Evolutionary conservation across 53 echinoderm and acorn worm genomes (phyloP).

Genomic region (Astropecten irregularis): DNA sequence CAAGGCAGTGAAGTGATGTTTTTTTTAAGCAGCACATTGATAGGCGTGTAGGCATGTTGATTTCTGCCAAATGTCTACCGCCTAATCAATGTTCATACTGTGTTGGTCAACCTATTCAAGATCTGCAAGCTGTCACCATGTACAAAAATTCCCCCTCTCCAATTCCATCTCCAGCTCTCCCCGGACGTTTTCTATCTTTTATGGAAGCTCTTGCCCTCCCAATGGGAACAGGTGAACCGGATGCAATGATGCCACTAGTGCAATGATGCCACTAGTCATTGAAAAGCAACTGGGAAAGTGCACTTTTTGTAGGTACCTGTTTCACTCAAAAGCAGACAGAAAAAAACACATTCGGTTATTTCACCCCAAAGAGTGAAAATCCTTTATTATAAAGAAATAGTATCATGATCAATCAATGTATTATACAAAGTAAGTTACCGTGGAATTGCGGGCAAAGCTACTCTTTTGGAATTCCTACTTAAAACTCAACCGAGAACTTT

Average conservation of each 20-base stretch:
- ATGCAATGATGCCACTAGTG: constrained; percentile 22
- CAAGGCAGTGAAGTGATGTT: background rate
- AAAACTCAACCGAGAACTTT: too few species aligned
- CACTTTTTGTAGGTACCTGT: background rate
- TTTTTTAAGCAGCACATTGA: background rate
- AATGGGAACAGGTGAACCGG: background rate
- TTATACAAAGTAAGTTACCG: too few species aligned
- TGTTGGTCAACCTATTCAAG: background rate
- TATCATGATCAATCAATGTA: too few species aligned
- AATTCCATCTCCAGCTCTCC: background rate
- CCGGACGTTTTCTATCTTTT: background rate
- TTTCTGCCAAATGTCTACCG: background rate
- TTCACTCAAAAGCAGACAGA: background rate
- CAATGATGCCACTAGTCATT: background rate
- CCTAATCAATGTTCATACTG: background rate
- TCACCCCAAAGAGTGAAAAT: too few species aligned
- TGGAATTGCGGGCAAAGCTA: too few species aligned
- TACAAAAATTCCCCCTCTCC: background rate
- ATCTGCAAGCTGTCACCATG: background rate
- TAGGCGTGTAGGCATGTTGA: background rate
- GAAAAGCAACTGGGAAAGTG: background rate
- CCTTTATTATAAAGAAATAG: too few species aligned
- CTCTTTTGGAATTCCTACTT: too few species aligned
- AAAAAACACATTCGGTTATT: background rate
- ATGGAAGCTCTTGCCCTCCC: background rate